Evolutionary conservation across 2,113 vertebrate genomes (phyloP).

Genomic region (Gila orcuttii): DNA sequence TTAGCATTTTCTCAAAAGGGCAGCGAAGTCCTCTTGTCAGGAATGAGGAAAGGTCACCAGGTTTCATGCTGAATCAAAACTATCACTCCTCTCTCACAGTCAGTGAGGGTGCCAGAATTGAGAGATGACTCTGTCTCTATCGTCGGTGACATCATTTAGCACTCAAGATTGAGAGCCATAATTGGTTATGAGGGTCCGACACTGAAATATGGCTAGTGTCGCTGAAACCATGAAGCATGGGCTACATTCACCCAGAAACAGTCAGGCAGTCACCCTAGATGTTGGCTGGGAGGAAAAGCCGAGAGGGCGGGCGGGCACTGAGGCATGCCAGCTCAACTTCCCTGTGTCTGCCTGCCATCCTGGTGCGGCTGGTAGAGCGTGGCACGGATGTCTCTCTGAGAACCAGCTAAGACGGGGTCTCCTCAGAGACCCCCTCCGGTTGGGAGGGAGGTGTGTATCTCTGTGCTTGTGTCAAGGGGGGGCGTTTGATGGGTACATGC

Average conservation of each 20-base stretch:
- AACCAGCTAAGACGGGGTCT: constrained; percentile 57
- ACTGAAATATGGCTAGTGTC: constrained; percentile 47
- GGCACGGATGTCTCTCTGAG: constrained; percentile 58
- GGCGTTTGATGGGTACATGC: constrained; percentile 58
- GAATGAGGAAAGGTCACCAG: constrained; percentile 76
- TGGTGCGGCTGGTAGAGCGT: constrained; percentile 59
- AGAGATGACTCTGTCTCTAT: constrained; percentile 69
- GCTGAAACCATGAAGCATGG: constrained; percentile 22
- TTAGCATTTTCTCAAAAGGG: constrained; percentile 78
- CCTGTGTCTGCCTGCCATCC: constrained; percentile 63
- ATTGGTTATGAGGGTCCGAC: constrained; percentile 50
- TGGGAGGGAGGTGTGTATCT: constrained; percentile 28
- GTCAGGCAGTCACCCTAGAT: constrained; percentile 3
- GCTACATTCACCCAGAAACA: constrained; percentile 22
- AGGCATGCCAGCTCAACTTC: constrained; percentile 57
- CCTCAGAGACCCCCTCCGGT: constrained; percentile 46
- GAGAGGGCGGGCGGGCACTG: constrained; percentile 44
- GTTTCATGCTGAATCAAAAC: constrained; percentile 72
- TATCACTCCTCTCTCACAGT: constrained; percentile 61
- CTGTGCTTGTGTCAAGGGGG: constrained; percentile 52
- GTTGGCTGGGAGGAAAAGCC: constrained; percentile 46
- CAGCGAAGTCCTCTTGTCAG: constrained; percentile 72
- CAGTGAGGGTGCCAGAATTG: constrained; percentile 66
- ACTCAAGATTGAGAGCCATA: constrained; percentile 59
- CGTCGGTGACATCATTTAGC: constrained; percentile 75